Percentiles rank a stretch among this genome's conserved stretches.
These are phyloP conservation scores for Reticulitermes lucifugus DNA, from an alignment of 2,888 invertebrate species.

Conservation along the genomic window DNA sequence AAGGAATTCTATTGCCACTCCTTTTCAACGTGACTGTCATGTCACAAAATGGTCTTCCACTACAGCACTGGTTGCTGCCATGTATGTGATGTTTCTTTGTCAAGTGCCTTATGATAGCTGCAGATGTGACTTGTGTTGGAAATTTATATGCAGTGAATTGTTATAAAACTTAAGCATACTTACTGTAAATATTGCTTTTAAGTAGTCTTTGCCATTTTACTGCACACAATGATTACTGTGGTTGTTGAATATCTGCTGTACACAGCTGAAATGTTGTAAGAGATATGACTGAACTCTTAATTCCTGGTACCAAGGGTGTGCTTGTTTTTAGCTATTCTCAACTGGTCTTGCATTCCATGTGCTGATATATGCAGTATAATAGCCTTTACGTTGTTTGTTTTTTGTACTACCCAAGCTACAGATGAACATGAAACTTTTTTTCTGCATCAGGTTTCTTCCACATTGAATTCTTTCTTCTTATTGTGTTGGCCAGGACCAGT, in stretches of 20 bases:
- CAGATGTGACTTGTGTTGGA: background rate
- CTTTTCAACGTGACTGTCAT: too few species aligned
- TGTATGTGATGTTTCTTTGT: background rate
- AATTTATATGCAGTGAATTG: background rate
- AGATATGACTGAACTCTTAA: background rate
- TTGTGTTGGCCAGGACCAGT: too few species aligned
- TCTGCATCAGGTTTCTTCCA: too few species aligned
- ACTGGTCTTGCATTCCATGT: background rate
- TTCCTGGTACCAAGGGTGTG: background rate
- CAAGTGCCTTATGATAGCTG: background rate
- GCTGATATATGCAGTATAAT: background rate
- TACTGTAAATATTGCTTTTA: background rate
- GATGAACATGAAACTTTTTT: too few species aligned
- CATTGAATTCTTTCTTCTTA: too few species aligned
- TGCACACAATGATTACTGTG: background rate
- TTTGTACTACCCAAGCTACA: too few species aligned
- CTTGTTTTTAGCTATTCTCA: background rate
- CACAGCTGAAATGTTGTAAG: background rate
- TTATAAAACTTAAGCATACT: background rate
- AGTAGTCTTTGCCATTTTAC: background rate
- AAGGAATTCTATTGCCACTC: too few species aligned
- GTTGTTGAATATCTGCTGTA: background rate
- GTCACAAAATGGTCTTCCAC: conserved; percentile 4
- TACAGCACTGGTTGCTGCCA: background rate
- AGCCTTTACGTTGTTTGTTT: background rate